phyloP scores from a whole-genome alignment of 1,140 invertebrate genomes.

The Rhagoletis zephyria region DNA sequence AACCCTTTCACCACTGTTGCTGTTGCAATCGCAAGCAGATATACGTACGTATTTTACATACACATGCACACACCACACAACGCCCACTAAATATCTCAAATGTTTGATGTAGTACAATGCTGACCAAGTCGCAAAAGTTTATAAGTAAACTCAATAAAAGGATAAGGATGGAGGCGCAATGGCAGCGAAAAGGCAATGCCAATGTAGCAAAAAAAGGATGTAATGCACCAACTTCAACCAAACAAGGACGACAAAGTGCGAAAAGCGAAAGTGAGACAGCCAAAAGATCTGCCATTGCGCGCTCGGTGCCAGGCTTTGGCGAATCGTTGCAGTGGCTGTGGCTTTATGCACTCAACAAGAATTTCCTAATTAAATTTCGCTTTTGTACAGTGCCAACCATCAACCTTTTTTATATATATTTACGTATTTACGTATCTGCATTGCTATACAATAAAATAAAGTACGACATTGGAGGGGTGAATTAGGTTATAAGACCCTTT shows the following conservation, averaged over 20 bases:
- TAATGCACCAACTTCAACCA: neutral
- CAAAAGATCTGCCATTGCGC: conserved; percentile 12
- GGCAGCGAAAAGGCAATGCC: neutral
- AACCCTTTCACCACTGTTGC: neutral
- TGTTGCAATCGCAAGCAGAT: neutral
- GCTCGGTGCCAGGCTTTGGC: neutral
- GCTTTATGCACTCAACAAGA: neutral
- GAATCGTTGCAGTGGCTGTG: conserved; percentile 3
- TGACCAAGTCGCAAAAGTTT: conserved; percentile 40
- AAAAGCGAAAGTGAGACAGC: conserved; percentile 4
- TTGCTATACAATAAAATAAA: no score
- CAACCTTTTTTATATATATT: neutral
- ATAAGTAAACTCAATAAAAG: conserved; percentile 26
- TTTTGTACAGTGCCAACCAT: conserved; percentile 23
- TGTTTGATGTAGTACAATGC: neutral
- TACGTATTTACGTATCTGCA: neutral
- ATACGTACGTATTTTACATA: neutral
- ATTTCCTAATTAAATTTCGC: conserved; percentile 44
- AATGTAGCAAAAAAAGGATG: neutral
- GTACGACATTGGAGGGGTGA: no score
- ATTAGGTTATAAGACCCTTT: no score
- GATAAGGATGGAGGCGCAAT: neutral
- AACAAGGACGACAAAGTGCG: neutral
- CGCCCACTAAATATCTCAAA: neutral
- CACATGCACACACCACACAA: neutral